Percentiles rank a stretch among this genome's conserved stretches.
These are phyloP conservation scores for Emys orbicularis DNA, from an alignment of 2,797 vertebrate genomes.

Conservation along the genomic window DNA sequence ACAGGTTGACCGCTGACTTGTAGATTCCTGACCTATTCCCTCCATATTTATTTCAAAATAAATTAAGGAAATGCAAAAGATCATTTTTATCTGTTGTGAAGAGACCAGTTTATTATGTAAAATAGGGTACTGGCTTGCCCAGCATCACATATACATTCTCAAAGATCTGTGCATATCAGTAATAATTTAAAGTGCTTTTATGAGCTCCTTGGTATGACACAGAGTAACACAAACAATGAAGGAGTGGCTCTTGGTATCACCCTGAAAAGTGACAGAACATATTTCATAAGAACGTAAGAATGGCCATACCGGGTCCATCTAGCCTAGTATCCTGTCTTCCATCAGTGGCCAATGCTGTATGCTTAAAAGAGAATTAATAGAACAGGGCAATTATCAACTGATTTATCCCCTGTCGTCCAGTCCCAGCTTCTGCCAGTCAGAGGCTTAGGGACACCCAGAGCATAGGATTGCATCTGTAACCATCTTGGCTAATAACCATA, in stretches of 20 bases:
- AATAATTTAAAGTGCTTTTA: background rate
- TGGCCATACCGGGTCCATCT: background rate
- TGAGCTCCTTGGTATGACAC: background rate
- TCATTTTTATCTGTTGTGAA: background rate
- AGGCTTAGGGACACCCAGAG: background rate
- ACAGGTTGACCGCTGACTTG: constrained; percentile 50
- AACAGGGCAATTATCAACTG: background rate
- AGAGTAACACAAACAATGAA: background rate
- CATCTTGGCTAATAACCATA: background rate
- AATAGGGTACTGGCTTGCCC: background rate
- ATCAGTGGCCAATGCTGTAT: background rate
- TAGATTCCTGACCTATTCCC: background rate
- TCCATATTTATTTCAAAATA: constrained; percentile 37
- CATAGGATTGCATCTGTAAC: background rate
- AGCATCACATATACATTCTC: background rate
- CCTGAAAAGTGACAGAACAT: background rate
- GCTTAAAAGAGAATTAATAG: background rate
- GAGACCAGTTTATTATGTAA: background rate
- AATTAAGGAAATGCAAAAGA: constrained; percentile 32
- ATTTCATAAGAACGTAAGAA: background rate
- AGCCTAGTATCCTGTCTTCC: background rate
- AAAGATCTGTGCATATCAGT: background rate
- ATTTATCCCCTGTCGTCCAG: background rate
- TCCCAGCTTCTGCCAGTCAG: background rate
- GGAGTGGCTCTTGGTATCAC: background rate